phyloP scores from a whole-genome alignment of 2,113 vertebrate genomes.

The Lagopus leucura region DNA sequence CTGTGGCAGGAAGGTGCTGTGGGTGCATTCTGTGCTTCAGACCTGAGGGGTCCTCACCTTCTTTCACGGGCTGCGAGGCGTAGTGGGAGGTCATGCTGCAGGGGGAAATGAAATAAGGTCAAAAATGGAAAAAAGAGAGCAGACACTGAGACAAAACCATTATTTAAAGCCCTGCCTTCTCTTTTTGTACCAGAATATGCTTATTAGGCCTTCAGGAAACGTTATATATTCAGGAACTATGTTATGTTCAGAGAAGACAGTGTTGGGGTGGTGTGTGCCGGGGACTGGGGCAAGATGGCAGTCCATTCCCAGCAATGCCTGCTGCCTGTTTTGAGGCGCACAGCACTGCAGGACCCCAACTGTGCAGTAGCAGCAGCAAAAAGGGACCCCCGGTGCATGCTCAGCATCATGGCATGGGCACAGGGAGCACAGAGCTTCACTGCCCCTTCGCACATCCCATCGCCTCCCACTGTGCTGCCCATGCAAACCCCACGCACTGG shows the following conservation, averaged over 20 bases:
- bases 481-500: background rate
- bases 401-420: background rate
- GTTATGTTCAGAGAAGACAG: fast-evolving
- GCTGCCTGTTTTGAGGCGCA: background rate
- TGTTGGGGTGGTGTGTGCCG: fast-evolving
- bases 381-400: background rate
- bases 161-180: background rate
- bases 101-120: background rate
- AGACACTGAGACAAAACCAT: background rate
- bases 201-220: background rate
- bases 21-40: background rate
- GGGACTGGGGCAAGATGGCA: fast-evolving
- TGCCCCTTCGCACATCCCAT: fast-evolving
- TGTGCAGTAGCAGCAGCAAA: background rate
- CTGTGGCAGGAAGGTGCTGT: background rate
- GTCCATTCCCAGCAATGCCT: fast-evolving
- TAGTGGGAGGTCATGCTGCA: conserved; percentile 74
- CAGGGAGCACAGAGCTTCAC: background rate
- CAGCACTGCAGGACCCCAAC: too few species aligned
- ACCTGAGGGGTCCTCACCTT: conserved; percentile 58
- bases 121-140: background rate
- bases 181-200: background rate
- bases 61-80: background rate
- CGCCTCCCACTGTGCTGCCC: fast-evolving
- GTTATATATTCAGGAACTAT: too few species aligned